phyloP scores from a whole-genome alignment of 2,797 vertebrate species.

The Acipenser transmontanus region DNA sequence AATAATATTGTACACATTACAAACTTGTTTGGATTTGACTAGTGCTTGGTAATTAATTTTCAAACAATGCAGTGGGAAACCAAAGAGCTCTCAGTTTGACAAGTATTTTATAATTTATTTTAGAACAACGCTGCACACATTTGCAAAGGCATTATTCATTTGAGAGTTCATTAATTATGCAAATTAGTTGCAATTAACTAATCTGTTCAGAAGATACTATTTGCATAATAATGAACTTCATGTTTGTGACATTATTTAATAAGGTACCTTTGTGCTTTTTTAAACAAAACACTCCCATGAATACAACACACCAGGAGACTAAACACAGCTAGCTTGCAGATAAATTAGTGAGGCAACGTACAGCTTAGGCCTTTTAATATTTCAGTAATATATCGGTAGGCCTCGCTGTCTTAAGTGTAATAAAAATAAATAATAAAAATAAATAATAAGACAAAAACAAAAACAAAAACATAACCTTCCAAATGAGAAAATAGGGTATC shows the following conservation, averaged over 20 bases:
- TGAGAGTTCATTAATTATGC: slow-evolving; percentile 91
- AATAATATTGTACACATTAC: slow-evolving; percentile 61
- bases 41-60: slow-evolving; percentile 65
- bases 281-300: slow-evolving; percentile 55
- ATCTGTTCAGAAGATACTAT: slow-evolving; percentile 77
- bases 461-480: too few species aligned
- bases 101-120: slow-evolving; percentile 87
- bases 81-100: slow-evolving; percentile 66
- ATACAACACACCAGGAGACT: slow-evolving; percentile 36
- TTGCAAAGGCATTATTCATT: slow-evolving; percentile 85
- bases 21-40: slow-evolving; percentile 59
- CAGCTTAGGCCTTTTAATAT: too few species aligned
- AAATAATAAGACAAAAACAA: too few species aligned
- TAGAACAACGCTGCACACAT: slow-evolving; percentile 76
- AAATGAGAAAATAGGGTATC: too few species aligned
- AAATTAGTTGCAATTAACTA: slow-evolving; percentile 90
- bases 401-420: too few species aligned
- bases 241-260: slow-evolving; percentile 83
- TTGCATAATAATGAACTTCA: slow-evolving; percentile 88
- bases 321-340: slow-evolving; percentile 8
- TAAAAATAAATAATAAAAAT: too few species aligned
- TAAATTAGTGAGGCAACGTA: too few species aligned
- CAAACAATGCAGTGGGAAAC: slow-evolving; percentile 64
- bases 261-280: slow-evolving; percentile 77
- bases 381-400: too few species aligned